These are phyloP conservation scores for Allacma fusca DNA, from an alignment of 2,888 invertebrate species.

Conservation along the genomic window DNA sequence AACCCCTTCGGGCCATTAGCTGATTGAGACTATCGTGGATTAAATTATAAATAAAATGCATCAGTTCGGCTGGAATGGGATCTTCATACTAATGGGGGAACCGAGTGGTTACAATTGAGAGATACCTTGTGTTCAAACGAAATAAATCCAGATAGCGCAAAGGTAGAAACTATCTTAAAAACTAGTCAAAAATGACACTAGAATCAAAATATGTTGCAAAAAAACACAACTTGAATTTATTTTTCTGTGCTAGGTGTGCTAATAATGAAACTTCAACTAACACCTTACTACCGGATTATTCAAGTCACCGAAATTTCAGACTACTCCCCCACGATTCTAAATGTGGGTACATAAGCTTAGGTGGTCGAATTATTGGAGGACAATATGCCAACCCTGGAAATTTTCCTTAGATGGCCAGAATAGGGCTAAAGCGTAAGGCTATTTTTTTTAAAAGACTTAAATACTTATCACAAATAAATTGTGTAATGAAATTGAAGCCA, in stretches of 20 bases:
- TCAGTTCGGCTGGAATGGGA: no score
- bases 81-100: no score
- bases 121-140: slow-evolving; percentile 26
- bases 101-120: slow-evolving; percentile 11
- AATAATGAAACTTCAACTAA: background rate
- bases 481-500: no score
- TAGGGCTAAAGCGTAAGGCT: slow-evolving; percentile 42
- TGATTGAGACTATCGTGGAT: no score
- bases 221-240: no score
- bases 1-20: no score
- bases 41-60: no score
- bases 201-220: no score
- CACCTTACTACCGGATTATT: background rate
- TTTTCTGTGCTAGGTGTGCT: slow-evolving; percentile 8
- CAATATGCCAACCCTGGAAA: slow-evolving; percentile 47
- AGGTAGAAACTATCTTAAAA: background rate
- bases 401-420: slow-evolving; percentile 57
- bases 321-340: slow-evolving; percentile 22
- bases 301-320: slow-evolving; percentile 32
- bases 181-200: background rate
- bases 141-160: background rate
- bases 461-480: no score
- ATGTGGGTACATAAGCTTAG: slow-evolving; percentile 23
- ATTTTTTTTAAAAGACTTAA: background rate
- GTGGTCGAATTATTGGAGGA: slow-evolving; percentile 54